A percentile compares a stretch with the other conserved stretches of the same genome.
These are phyloP conservation scores for Watsonalla cultraria DNA, from an alignment of 2,888 invertebrate species.

Conservation along the genomic window DNA sequence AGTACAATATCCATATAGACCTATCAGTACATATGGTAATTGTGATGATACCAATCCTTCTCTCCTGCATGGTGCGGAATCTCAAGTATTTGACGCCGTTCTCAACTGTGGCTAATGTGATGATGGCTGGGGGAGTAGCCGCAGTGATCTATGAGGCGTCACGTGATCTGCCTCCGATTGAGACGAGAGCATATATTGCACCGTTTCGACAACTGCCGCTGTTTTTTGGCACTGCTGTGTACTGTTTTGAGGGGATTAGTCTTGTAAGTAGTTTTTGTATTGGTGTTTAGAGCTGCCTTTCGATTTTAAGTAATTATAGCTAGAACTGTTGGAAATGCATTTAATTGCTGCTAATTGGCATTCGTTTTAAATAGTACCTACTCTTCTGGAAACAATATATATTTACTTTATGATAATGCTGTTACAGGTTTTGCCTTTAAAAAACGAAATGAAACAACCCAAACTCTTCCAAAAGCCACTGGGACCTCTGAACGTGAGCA, in stretches of 20 bases:
- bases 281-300: not conserved
- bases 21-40: conserved; percentile 87
- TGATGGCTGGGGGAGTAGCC: conserved; percentile 85
- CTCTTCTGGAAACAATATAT: too few species aligned
- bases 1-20: conserved; percentile 80
- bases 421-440: conserved; percentile 92
- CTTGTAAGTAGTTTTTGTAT: conserved; percentile 76
- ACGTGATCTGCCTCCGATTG: conserved; percentile 83
- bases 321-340: too few species aligned
- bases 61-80: conserved; percentile 88
- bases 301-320: too few species aligned
- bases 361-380: too few species aligned
- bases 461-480: conserved; percentile 86
- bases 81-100: conserved; percentile 94
- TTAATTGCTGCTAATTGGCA: too few species aligned
- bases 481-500: conserved; percentile 94
- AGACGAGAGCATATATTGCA: conserved; percentile 80
- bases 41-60: conserved; percentile 83
- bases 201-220: conserved; percentile 84
- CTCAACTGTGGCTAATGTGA: conserved; percentile 93
- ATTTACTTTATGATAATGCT: not conserved
- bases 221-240: conserved; percentile 97
- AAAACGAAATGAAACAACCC: conserved; percentile 93
- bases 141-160: conserved; percentile 88
- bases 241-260: conserved; percentile 97